Evolutionary conservation across 2,888 invertebrate species (phyloP).

Genomic region (Pseudoips prasinana): DNA sequence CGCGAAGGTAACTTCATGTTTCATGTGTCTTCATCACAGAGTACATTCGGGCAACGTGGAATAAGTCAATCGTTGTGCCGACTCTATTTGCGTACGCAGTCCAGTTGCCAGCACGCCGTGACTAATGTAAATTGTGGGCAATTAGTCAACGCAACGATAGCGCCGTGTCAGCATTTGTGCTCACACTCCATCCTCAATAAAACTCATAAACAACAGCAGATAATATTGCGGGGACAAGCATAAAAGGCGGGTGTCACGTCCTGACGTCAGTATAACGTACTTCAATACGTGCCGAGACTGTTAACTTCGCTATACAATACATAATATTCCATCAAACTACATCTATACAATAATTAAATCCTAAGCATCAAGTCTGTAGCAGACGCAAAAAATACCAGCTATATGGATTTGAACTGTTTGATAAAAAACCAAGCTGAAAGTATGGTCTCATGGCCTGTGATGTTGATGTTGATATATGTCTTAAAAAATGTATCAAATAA

Average conservation of each 20-base stretch:
- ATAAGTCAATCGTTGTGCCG: conserved; percentile 64
- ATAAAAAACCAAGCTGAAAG: too few species aligned
- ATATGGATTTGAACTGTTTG: too few species aligned
- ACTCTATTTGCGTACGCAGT: conserved; percentile 67
- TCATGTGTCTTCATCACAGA: conserved; percentile 32
- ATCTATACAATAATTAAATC: conserved; percentile 23
- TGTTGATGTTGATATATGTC: too few species aligned
- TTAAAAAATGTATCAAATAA: too few species aligned
- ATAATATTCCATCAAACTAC: conserved; percentile 38
- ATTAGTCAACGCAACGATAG: conserved; percentile 68
- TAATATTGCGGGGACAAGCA: conserved; percentile 22
- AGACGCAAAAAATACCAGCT: too few species aligned
- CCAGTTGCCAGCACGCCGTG: conserved; percentile 50
- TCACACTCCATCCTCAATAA: conserved; percentile 41
- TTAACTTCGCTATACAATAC: conserved; percentile 44
- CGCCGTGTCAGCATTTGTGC: conserved; percentile 58
- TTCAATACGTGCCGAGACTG: conserved; percentile 42
- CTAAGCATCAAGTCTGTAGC: too few species aligned
- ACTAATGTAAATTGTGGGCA: conserved; percentile 59
- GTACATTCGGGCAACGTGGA: conserved; percentile 62
- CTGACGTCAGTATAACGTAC: conserved; percentile 37
- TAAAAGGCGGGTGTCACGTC: conserved; percentile 29
- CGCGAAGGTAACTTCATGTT: conserved; percentile 24
- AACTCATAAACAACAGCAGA: conserved; percentile 35
- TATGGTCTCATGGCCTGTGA: too few species aligned